Evolutionary conservation across 2,113 vertebrate species (phyloP), one percentile per base, ranked within the genome.

Genomic region (Mastomys natalensis): DNA sequence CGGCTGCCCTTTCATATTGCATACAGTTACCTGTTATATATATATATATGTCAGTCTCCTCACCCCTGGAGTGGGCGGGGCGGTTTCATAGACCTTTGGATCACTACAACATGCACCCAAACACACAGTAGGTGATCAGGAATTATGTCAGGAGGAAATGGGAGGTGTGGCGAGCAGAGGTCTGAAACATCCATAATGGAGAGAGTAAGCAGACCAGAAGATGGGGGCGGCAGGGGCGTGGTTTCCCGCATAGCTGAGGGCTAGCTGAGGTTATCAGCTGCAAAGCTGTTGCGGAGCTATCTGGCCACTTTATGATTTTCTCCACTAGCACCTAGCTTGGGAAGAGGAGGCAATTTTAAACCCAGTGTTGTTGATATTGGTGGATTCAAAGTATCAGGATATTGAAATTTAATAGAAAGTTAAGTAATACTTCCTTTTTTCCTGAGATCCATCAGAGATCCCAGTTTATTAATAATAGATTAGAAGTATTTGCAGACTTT

Each of bases 401-500:
- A 68, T 15, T 68, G 40, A 78, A 26, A 87, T 84, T 66, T 87
- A 82, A 62, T n/a, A 87, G 68, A n/a, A 84, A 70, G 16, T 92
- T 92, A 53, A 31, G 76, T 84, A 34, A 9, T 60, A 78, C 84
- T 94, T 95, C 64, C 76, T 68, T 29, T 53, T 53, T 72, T 60
- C 86, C 76, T 64, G 29, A 87, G 34, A 87, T 86, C 91, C 24
- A 45, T 7, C 21, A 34, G 80, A 82, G 29, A 90, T 7, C 13
- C 73, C 48, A 88, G 13, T 73, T 22, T 78, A 66, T 53, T 40
- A 60, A 82, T 80, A 60, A 91, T 16, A 9, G 73, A 29, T 77
- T 94, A 90, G 66, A 78, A 87, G 73, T 88, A 34, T 84, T 43
- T 80, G 24, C 21, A 89, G 66, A 76, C 29, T 96, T 85, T 55